Percentiles rank a stretch among this genome's conserved stretches.
Conservation (phyloP, 2,113 vertebrate genomes). For the Entomyzon cyanotis region DNA sequence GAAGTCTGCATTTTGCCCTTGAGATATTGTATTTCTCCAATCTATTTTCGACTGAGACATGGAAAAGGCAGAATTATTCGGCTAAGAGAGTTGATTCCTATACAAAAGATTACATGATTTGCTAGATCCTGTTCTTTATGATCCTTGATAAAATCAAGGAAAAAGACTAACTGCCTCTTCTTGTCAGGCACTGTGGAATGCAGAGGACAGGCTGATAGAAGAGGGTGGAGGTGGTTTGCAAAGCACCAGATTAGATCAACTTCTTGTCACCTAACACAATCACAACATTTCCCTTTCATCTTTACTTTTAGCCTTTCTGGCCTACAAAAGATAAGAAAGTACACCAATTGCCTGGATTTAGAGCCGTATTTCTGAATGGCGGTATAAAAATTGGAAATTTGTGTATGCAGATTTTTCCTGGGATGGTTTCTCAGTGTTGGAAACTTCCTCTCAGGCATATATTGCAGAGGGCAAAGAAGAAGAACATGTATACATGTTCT, state of each 20-base stretch:
- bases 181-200: neutral
- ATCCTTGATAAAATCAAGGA: conserved; percentile 35
- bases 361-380: conserved; percentile 44
- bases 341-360: conserved; percentile 52
- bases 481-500: neutral
- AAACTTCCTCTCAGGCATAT: conserved; percentile 10
- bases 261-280: conserved; percentile 20
- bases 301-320: conserved; percentile 29
- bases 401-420: conserved; percentile 27
- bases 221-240: neutral
- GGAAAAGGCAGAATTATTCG: conserved; percentile 23
- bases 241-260: conserved; percentile 34
- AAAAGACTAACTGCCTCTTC: conserved; percentile 14
- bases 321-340: conserved; percentile 55
- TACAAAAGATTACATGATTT: conserved; percentile 37
- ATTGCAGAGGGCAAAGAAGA: neutral
- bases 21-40: conserved; percentile 46
- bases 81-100: conserved; percentile 19
- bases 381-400: conserved; percentile 42
- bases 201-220: neutral
- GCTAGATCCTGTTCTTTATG: conserved; percentile 30
- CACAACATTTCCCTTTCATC: conserved; percentile 4
- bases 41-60: conserved; percentile 8
- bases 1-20: conserved; percentile 44
- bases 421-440: conserved; percentile 14